Percentiles rank a stretch among this genome's conserved stretches.
Conservation (phyloP, 2,888 invertebrate species). For the Hypercompe scribonia region DNA sequence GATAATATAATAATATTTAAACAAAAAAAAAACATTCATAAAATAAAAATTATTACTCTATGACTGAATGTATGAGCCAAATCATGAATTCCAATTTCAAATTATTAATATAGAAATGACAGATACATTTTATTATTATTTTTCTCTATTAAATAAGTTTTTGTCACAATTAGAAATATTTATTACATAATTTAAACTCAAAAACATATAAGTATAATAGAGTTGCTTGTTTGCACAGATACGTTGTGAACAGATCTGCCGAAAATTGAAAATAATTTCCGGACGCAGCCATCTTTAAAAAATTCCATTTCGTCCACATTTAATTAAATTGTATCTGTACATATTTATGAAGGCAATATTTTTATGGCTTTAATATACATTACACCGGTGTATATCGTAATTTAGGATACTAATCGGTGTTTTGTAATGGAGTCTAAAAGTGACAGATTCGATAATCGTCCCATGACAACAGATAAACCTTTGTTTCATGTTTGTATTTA, state of each 20-base stretch:
- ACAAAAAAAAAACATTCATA: not conserved
- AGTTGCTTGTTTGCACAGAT: not conserved
- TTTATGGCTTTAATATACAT: not conserved
- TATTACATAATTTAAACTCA: not conserved
- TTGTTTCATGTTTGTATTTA: conserved; percentile 7
- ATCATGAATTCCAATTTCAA: not conserved
- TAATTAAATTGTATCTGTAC: not conserved
- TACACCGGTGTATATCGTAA: not conserved
- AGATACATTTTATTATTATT: conserved; percentile 1
- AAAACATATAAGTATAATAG: not conserved
- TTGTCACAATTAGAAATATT: not conserved
- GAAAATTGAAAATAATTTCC: not conserved
- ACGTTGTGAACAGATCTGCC: not conserved
- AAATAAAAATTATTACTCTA: not conserved
- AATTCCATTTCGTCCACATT: not conserved
- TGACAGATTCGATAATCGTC: not conserved
- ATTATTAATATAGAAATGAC: not conserved
- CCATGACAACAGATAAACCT: not conserved
- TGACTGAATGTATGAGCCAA: not conserved
- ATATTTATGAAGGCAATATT: not conserved
- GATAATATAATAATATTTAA: not conserved
- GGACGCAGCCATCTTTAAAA: not conserved
- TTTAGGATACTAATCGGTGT: not conserved
- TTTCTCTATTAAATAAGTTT: not conserved
- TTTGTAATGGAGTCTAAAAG: not conserved